Evolutionary conservation across 2,888 invertebrate species (phyloP).

Genomic region (Lasioglossum oenotherae): DNA sequence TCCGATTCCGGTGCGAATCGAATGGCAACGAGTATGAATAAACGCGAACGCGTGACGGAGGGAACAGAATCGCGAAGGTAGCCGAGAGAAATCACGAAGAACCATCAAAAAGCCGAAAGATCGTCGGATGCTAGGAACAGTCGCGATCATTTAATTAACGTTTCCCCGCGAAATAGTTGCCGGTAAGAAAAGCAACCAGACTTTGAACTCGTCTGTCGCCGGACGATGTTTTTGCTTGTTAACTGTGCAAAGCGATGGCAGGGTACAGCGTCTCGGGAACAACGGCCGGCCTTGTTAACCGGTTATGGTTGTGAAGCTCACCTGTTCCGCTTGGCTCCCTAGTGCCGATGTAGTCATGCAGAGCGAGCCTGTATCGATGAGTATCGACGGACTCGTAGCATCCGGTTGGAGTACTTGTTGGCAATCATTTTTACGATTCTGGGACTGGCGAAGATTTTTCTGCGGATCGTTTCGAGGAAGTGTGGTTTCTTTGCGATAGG

Average conservation of each 20-base stretch:
- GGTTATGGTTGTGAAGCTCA: conserved; percentile 37
- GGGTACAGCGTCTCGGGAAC: conserved; percentile 16
- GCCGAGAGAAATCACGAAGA: neutral
- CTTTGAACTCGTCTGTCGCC: conserved; percentile 13
- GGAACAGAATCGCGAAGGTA: neutral
- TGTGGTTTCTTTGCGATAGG: neutral
- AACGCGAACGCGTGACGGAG: conserved; percentile 28
- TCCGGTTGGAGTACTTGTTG: neutral
- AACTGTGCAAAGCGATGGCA: conserved; percentile 29
- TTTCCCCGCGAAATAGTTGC: conserved; percentile 9
- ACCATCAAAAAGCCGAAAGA: neutral
- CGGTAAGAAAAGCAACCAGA: neutral
- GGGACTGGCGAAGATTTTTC: neutral
- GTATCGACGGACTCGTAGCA: neutral
- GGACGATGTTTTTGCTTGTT: conserved; percentile 43
- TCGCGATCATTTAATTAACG: conserved; percentile 27
- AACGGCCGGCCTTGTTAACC: conserved; percentile 37
- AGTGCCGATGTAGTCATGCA: neutral
- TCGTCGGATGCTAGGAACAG: neutral
- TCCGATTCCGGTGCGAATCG: conserved; percentile 36
- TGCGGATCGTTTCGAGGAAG: neutral
- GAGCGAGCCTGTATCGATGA: neutral
- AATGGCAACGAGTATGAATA: conserved; percentile 33
- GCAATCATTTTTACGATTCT: neutral
- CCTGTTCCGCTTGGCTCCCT: conserved; percentile 6